Conservation (phyloP, 92 coral and sea anemone genomes). For the Scolanthus callimorphus region DNA sequence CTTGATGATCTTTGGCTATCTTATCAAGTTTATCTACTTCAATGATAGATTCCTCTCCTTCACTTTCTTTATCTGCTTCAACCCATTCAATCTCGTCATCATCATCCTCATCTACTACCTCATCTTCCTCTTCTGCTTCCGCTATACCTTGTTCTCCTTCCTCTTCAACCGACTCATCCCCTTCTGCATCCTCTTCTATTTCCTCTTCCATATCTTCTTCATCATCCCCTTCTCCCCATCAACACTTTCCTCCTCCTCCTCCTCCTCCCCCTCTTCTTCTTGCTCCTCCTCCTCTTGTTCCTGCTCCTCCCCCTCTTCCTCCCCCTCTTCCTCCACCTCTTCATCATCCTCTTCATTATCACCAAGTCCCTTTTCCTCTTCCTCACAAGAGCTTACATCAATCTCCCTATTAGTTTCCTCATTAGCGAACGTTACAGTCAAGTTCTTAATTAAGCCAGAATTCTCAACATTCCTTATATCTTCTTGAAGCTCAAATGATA, state of each 20-base stretch:
- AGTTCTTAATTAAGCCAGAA: conserved; percentile 11
- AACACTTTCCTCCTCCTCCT: not conserved
- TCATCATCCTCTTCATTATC: conserved; percentile 4
- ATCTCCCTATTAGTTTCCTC: conserved; percentile 13
- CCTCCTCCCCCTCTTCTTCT: conserved; percentile 2
- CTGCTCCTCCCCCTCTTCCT: not conserved
- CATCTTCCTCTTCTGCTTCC: not conserved
- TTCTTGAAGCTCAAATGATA: not conserved
- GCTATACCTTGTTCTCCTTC: not conserved
- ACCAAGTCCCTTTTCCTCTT: conserved; percentile 4
- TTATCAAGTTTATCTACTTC: too few relatives aligned
- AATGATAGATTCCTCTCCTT: too few relatives aligned
- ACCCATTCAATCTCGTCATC: not conserved
- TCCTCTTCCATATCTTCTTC: not conserved
- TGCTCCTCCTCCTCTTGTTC: not conserved
- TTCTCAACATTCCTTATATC: not conserved
- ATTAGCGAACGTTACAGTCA: conserved; percentile 40
- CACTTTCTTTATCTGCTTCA: not conserved
- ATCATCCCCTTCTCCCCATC: not conserved
- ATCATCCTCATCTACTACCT: not conserved
- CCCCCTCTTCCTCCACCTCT: conserved; percentile 1
- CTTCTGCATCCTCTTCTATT: not conserved
- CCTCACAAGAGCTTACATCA: conserved; percentile 11
- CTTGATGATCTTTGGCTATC: not conserved
- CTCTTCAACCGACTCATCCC: not conserved